These are phyloP conservation scores for Drosophila hamatofila DNA, from an alignment of 2,888 invertebrate genomes.

Conservation along the genomic window DNA sequence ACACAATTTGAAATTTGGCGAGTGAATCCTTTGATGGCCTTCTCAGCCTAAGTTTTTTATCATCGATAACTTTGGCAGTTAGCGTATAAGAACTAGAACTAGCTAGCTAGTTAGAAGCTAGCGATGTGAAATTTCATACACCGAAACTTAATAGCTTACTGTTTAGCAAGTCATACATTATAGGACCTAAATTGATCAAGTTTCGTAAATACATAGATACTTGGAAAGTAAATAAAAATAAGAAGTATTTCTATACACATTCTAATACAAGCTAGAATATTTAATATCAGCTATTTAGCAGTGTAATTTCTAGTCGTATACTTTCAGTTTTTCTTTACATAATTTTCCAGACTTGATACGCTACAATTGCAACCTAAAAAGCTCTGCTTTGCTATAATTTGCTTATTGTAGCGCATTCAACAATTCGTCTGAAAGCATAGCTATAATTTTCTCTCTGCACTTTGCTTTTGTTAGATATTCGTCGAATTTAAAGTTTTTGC, in stretches of 20 bases:
- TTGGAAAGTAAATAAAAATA: background rate
- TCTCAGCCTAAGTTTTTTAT: background rate
- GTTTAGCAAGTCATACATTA: background rate
- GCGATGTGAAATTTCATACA: background rate
- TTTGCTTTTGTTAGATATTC: constrained; percentile 26
- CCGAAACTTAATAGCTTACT: background rate
- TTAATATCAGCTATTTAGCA: background rate
- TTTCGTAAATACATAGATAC: background rate
- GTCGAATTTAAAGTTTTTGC: constrained; percentile 12
- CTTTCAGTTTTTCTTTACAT: background rate
- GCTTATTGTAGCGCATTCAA: background rate
- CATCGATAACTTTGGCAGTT: background rate
- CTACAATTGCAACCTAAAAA: background rate
- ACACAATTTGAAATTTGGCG: background rate
- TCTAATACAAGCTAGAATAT: no score
- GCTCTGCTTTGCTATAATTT: background rate
- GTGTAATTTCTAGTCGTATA: background rate
- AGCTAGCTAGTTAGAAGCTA: background rate
- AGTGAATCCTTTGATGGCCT: background rate
- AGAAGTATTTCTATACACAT: no score
- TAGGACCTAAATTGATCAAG: background rate
- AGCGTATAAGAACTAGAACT: background rate
- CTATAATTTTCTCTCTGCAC: background rate
- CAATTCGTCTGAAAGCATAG: background rate
- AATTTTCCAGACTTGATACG: background rate